Conservation (phyloP, 2,113 vertebrate genomes). For the Epinephelus fuscoguttatus region DNA sequence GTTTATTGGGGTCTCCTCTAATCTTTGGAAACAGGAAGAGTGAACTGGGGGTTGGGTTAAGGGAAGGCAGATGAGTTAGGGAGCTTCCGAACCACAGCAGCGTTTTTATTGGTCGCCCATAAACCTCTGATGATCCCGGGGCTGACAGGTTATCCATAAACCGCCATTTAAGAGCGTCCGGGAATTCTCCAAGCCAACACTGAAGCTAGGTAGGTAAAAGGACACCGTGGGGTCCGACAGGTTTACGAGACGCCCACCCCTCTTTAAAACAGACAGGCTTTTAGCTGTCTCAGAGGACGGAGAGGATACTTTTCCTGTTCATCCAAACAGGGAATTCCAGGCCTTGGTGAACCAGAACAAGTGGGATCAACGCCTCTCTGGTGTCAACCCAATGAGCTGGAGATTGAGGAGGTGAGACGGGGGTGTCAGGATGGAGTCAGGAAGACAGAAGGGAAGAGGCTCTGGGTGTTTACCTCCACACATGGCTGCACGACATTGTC, state of each 20-base stretch:
- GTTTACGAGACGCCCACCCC: slow-evolving; percentile 70
- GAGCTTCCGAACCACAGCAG: slow-evolving; percentile 70
- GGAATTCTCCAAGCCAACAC: slow-evolving; percentile 71
- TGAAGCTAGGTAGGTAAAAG: slow-evolving; percentile 69
- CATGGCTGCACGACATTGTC: slow-evolving; percentile 72
- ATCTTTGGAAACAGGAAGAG: slow-evolving; percentile 67
- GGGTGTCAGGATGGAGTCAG: slow-evolving; percentile 47
- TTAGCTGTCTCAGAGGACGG: slow-evolving; percentile 72
- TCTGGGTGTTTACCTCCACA: slow-evolving; percentile 69
- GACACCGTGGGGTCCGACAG: slow-evolving; percentile 72
- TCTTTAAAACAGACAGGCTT: slow-evolving; percentile 66
- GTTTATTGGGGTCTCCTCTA: slow-evolving; percentile 65
- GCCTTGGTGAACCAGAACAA: slow-evolving; percentile 81
- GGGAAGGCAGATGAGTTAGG: slow-evolving; percentile 41
- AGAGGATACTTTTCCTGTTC: slow-evolving; percentile 73
- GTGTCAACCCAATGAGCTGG: slow-evolving; percentile 35
- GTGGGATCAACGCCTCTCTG: slow-evolving; percentile 70
- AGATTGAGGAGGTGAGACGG: slow-evolving; percentile 22
- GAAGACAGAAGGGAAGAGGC: slow-evolving; percentile 40
- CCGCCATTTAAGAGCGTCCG: slow-evolving; percentile 69
- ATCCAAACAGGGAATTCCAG: slow-evolving; percentile 73
- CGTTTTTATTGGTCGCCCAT: slow-evolving; percentile 74
- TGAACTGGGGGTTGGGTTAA: slow-evolving; percentile 26
- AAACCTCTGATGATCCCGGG: slow-evolving; percentile 79
- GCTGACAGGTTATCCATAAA: slow-evolving; percentile 71